Evolutionary conservation across 2,888 invertebrate genomes (phyloP), one percentile per base, ranked within the genome.

Genomic region (Ophioninae sp.): DNA sequence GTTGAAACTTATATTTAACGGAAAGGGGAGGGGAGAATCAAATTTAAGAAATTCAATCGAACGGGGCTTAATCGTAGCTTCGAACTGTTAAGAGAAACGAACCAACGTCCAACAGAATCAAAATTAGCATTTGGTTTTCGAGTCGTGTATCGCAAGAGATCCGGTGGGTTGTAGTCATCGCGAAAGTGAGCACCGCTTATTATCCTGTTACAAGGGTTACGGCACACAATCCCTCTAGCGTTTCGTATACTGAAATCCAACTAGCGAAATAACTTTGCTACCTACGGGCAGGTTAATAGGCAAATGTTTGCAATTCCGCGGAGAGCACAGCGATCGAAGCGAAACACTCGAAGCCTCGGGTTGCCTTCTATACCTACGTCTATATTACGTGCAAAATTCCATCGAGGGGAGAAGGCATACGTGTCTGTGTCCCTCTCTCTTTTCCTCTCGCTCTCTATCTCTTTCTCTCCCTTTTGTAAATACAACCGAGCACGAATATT

Each of bases 131-230:
- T 41, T 61, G 39, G 41, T 41, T 59, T 20, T 50, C 50, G 61
- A 61, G 17, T 61, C 44, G 44, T 30, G 21, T 74, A 64, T 62
- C n/a, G 50, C 73, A 64, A 50, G 23, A 30, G 73, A 62, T 64
- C 23, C 50, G 62, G 73, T 30, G 65, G 37, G 56, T 23, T 65
- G 56, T 65, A 56, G 70, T 39, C 57, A 37, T 70, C 77, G 75
- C 64, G 81, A 76, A 76, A 77, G 75, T 50, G 76, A 81, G 62
- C 69, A 62, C 74, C 59, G 68, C 77, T 81, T 76, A 79, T 79
- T 79, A 73, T 57, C 79, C 72, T 64, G 79, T 79, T 79, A 59
- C 57, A 79, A 79, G 79, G 72, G 79, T 72, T 72, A 72, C 67
- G 17, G 67, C 79, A 79, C 50, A 50, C 79, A 67, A 68, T 79